A percentile compares a stretch with the other conserved stretches of the same genome.
Evolutionary conservation across 2,797 vertebrate species (phyloP).

Genomic region (Acrossocheilus wenchowensis): DNA sequence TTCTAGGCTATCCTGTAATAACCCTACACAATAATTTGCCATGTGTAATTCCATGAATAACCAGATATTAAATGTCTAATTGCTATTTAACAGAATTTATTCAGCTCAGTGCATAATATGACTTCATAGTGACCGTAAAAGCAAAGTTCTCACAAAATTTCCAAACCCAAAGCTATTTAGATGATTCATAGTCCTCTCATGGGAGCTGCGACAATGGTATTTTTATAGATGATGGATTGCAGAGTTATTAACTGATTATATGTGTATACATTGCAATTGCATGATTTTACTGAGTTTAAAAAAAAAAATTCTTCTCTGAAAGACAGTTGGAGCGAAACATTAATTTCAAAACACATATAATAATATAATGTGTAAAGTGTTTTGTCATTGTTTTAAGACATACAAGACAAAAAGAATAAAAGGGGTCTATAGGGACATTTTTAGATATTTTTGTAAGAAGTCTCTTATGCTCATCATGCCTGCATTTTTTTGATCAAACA

Average conservation of each 20-base stretch:
- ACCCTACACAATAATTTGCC: conserved; percentile 27
- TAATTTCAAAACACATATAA: not conserved
- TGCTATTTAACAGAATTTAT: conserved; percentile 27
- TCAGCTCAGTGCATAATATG: conserved; percentile 14
- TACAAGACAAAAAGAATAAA: not conserved
- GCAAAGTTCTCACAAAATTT: conserved; percentile 39
- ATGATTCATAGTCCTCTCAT: conserved; percentile 22
- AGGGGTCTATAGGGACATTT: not conserved
- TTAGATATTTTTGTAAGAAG: not conserved
- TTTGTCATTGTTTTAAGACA: not conserved
- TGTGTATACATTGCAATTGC: not conserved
- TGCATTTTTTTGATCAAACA: not conserved
- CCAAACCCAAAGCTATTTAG: conserved; percentile 22
- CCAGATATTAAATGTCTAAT: conserved; percentile 15
- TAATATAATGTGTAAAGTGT: not conserved
- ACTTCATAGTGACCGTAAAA: conserved; percentile 17
- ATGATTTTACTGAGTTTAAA: not conserved
- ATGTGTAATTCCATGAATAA: not conserved
- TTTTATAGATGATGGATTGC: conserved; percentile 30
- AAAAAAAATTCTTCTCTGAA: not conserved
- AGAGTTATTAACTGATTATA: conserved; percentile 14
- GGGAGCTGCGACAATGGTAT: not conserved
- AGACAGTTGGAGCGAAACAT: not conserved
- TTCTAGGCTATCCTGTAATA: conserved; percentile 29
- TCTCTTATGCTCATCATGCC: not conserved